phyloP scores from a whole-genome alignment of 1,140 invertebrate genomes.

The Ericerus pela region DNA sequence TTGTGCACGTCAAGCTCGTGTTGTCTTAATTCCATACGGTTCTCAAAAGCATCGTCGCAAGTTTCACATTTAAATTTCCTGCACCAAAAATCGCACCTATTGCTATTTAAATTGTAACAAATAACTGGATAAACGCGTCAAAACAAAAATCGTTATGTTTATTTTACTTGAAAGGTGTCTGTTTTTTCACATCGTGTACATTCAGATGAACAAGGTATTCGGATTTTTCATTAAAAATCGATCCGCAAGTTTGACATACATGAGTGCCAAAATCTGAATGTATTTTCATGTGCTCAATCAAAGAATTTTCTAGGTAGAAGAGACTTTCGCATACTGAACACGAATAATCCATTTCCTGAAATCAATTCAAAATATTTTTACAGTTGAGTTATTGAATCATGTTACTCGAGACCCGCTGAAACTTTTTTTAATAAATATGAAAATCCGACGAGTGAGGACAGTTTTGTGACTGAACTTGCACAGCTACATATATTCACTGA shows the following conservation, averaged over 20 bases:
- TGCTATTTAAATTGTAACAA: no score
- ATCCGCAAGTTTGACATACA: background rate
- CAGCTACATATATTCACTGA: no score
- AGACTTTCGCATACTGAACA: conserved; percentile 3
- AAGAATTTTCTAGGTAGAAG: background rate
- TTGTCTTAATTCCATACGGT: background rate
- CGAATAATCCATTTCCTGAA: conserved; percentile 1
- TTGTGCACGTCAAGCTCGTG: conserved; percentile 1
- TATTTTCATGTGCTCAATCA: background rate
- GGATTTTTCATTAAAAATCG: background rate
- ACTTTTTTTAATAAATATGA: no score
- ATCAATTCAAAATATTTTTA: no score
- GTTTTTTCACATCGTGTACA: background rate
- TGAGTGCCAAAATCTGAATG: background rate
- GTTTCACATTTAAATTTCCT: conserved; percentile 7
- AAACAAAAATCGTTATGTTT: no score
- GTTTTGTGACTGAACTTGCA: no score
- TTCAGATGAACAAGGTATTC: background rate
- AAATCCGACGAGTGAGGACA: no score
- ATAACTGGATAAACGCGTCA: no score
- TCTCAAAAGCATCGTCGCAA: background rate
- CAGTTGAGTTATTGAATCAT: no score
- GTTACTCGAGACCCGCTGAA: no score
- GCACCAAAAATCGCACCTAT: no score
- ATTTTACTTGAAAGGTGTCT: background rate